Conservation (phyloP, 2,113 vertebrate genomes). For the Procavia capensis region DNA sequence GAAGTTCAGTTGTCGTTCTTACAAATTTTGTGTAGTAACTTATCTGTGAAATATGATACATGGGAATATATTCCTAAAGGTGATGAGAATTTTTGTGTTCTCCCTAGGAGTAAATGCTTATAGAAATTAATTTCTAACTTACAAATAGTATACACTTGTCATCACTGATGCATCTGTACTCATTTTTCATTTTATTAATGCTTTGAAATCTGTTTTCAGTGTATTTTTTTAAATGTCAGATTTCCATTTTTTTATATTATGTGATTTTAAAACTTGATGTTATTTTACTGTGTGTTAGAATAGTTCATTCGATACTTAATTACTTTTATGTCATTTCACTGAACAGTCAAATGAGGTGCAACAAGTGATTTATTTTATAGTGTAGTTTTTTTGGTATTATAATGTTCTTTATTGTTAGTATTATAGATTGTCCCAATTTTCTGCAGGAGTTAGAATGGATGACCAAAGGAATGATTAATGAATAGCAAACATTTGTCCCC, state of each 20-base stretch:
- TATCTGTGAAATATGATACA: neutral
- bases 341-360: constrained; percentile 4
- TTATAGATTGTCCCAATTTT: neutral
- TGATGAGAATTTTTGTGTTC: neutral
- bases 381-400: neutral
- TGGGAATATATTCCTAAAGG: constrained; percentile 33
- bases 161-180: constrained; percentile 16
- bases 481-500: neutral
- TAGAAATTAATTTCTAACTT: constrained; percentile 48
- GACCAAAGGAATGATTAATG: neutral
- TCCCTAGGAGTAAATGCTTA: neutral
- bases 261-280: constrained; percentile 57
- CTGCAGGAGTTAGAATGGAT: neutral
- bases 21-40: neutral
- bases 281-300: constrained; percentile 58
- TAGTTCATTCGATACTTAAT: constrained; percentile 16
- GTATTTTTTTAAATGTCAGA: constrained; percentile 47
- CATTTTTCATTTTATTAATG: constrained; percentile 52
- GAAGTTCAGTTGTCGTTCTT: constrained; percentile 49
- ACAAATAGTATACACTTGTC: constrained; percentile 44
- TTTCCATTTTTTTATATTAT: constrained; percentile 46
- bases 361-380: constrained; percentile 56
- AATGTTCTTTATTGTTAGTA: constrained; percentile 3
- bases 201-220: constrained; percentile 29
- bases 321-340: constrained; percentile 20